Percentiles rank a stretch among this genome's conserved stretches.
These are phyloP conservation scores for Orius insidiosus DNA, from an alignment of 1,140 invertebrate genomes.

Conservation along the genomic window DNA sequence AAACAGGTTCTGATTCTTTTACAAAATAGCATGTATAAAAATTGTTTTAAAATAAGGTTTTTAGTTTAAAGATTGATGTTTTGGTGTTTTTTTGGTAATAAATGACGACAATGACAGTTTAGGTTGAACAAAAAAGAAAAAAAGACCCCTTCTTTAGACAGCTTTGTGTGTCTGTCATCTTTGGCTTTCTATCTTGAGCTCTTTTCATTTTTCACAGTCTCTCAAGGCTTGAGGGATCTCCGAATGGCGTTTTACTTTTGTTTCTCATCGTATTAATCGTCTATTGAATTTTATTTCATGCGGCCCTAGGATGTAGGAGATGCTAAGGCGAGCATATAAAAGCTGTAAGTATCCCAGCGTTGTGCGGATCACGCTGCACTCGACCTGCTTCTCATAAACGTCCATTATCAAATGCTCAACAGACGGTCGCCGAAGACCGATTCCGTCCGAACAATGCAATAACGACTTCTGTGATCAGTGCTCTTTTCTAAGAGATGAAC, in stretches of 20 bases:
- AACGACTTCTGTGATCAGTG: neutral
- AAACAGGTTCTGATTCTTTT: too few species aligned
- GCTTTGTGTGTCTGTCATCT: too few species aligned
- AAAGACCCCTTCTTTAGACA: neutral
- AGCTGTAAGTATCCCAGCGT: conserved; percentile 14
- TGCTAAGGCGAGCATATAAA: conserved; percentile 6
- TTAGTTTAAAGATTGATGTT: too few species aligned
- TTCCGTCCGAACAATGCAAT: conserved; percentile 8
- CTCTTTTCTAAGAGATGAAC: conserved; percentile 2
- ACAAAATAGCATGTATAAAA: too few species aligned
- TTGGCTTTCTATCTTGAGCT: too few species aligned
- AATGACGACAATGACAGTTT: too few species aligned
- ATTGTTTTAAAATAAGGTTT: too few species aligned
- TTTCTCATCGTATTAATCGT: neutral
- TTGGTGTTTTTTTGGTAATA: too few species aligned
- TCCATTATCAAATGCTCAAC: conserved; percentile 6
- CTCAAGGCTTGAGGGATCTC: too few species aligned
- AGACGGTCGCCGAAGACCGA: neutral
- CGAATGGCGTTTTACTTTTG: too few species aligned
- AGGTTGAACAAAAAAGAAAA: neutral
- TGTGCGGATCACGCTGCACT: conserved; percentile 2
- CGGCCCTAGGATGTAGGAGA: conserved; percentile 12
- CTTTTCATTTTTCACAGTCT: too few species aligned
- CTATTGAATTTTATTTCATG: conserved; percentile 9
- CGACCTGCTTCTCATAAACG: neutral